Evolutionary conservation across 2,113 vertebrate species (phyloP).

Genomic region (Dolichallabes microphthalmus): DNA sequence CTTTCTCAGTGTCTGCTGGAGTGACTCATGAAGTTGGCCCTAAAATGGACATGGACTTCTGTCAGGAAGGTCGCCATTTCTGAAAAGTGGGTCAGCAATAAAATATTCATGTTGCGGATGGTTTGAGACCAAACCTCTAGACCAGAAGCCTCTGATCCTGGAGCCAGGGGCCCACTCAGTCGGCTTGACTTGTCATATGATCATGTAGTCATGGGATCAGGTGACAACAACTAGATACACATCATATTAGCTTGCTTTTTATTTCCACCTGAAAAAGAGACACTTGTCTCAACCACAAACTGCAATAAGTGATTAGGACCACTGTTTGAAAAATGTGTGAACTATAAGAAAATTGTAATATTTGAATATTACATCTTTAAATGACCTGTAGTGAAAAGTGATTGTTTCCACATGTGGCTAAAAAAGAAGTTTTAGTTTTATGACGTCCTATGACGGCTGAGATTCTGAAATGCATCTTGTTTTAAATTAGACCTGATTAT

Average conservation of each 20-base stretch:
- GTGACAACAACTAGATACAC: conserved; percentile 59
- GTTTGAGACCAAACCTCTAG: conserved; percentile 47
- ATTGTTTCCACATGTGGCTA: conserved; percentile 25
- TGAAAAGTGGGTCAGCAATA: conserved; percentile 68
- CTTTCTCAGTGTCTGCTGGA: conserved; percentile 38
- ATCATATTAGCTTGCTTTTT: conserved; percentile 50
- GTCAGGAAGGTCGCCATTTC: conserved; percentile 42
- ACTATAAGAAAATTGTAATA: conserved; percentile 31
- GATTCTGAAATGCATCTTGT: not conserved
- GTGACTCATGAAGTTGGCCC: conserved; percentile 69
- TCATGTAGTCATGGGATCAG: conserved; percentile 60
- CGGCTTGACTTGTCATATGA: conserved; percentile 38
- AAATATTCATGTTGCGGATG: conserved; percentile 67
- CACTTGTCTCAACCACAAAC: conserved; percentile 34
- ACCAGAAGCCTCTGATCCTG: conserved; percentile 40
- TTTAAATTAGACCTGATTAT: not conserved
- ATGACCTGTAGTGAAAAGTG: not conserved
- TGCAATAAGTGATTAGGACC: conserved; percentile 32
- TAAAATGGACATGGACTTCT: conserved; percentile 64
- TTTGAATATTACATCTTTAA: conserved; percentile 12
- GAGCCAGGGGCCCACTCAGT: conserved; percentile 40
- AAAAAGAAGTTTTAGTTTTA: not conserved
- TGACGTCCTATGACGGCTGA: not conserved
- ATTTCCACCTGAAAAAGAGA: conserved; percentile 42
- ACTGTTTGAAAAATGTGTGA: conserved; percentile 31